Base-by-base conservation (phyloP, 2,113 vertebrate genomes). In the Hirundichthys speculiger region DNA sequence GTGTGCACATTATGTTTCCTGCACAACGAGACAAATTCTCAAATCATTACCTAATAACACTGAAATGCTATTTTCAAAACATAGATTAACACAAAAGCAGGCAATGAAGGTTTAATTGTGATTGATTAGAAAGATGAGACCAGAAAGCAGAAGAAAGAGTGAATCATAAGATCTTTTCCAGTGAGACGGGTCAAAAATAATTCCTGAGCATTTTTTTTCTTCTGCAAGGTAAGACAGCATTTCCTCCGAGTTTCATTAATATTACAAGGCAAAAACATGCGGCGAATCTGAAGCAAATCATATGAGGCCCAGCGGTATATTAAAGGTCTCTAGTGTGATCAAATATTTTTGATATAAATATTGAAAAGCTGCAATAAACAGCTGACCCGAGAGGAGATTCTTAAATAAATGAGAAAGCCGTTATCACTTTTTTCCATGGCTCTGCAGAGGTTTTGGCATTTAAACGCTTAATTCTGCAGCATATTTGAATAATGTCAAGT, bases 401-500 rank as follows among this genome's bases (percentile, higher is more conserved):
- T 68, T 65, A 53, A 69, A 75, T 75, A 75, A 78, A 78, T 75
- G 63, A 80, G 41, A 27, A 63, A 55, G 68, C 38, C 52, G 52
- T 75, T 69, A 47, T 42, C 69, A 40, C 40, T 57, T 45, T 14
- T 34, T n/a, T n/a, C n/a, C 38, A 45, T 0, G 5, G 46, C 69
- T n/a, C n/a, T 48, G 62, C 41, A 54, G 40, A 66, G 27, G 64
- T 68, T 82, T 75, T 86, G 79, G 82, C 75, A 87, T 88, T 86
- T 80, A 81, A 86, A 76, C 80, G 64, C 56, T 80, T 72, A 79
- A 80, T 75, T 82, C 53, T 66, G 39, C 27, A 19, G 38, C 69
- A n/a, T n/a, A n/a, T n/a, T n/a, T 73, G 49, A 75, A 77, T 69
- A 73, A 79, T 75, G 71, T 85, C 71, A 88, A 86, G 65, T 73